Percentiles rank a stretch among this genome's conserved stretches.
Evolutionary conservation across 2,113 vertebrate genomes (phyloP).

Genomic region (Chaenogobius annularis): DNA sequence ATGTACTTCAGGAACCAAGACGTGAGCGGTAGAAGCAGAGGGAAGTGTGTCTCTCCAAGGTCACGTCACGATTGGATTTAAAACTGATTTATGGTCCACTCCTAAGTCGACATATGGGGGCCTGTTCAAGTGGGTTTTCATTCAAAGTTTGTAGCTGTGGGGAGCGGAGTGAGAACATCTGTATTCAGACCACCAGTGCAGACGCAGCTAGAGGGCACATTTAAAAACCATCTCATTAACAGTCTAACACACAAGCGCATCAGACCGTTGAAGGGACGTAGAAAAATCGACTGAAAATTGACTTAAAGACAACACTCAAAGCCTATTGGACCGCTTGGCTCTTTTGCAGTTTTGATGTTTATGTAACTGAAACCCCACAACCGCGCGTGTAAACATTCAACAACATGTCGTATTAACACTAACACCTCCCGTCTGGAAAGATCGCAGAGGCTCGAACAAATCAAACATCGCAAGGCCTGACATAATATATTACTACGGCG

Average conservation of each 20-base stretch:
- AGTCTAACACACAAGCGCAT: constrained; percentile 29
- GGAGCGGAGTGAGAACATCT: constrained; percentile 22
- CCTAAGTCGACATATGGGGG: constrained; percentile 16
- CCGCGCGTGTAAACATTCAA: neutral
- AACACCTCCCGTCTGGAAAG: constrained; percentile 21
- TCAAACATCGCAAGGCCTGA: neutral
- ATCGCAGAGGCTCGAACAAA: constrained; percentile 25
- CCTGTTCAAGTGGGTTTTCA: constrained; percentile 20
- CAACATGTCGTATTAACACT: neutral
- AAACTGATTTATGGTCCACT: neutral
- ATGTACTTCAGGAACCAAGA: too few species aligned
- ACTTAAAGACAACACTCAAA: neutral
- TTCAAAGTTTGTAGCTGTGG: constrained; percentile 2
- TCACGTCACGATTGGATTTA: neutral
- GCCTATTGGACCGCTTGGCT: neutral
- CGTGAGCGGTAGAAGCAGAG: too few species aligned
- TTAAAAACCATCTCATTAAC: constrained; percentile 63
- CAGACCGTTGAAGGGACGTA: neutral
- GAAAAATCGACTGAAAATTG: neutral
- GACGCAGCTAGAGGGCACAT: constrained; percentile 54
- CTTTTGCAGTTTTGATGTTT: neutral
- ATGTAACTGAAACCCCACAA: neutral
- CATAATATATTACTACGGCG: too few species aligned
- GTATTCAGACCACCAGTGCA: constrained; percentile 39
- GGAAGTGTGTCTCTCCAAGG: too few species aligned